Conservation (phyloP, 2,888 invertebrate species). For the Syrista parreyssii region DNA sequence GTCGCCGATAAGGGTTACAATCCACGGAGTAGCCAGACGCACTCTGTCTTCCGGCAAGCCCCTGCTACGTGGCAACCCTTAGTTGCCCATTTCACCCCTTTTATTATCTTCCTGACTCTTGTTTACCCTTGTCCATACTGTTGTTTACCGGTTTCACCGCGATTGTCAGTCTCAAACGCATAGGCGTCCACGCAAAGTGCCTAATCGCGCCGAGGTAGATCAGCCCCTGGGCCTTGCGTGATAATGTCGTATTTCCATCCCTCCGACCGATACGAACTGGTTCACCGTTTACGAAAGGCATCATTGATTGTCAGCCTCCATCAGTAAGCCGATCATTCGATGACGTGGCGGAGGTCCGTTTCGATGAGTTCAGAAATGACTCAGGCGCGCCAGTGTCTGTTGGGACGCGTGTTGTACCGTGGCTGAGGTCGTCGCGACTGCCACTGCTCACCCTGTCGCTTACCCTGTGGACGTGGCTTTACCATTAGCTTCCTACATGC, state of each 20-base stretch:
- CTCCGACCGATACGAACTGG: background rate
- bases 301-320: background rate
- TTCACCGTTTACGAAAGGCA: background rate
- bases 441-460: background rate
- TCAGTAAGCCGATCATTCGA: background rate
- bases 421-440: background rate
- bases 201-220: background rate
- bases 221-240: background rate
- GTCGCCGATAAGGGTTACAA: slow-evolving; percentile 46
- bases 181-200: no score
- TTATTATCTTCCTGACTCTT: no score
- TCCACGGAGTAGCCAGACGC: slow-evolving; percentile 12
- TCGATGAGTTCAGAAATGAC: background rate
- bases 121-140: no score
- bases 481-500: background rate
- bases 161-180: no score
- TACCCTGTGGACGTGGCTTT: background rate
- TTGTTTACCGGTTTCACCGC: no score
- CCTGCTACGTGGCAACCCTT: background rate
- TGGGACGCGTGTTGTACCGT: background rate
- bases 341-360: background rate
- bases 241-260: background rate
- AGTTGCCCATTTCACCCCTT: no score
- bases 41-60: background rate
- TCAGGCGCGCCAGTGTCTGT: background rate